These are phyloP conservation scores for Dolomedes plantarius DNA, from an alignment of 2,888 invertebrate genomes.

Conservation along the genomic window DNA sequence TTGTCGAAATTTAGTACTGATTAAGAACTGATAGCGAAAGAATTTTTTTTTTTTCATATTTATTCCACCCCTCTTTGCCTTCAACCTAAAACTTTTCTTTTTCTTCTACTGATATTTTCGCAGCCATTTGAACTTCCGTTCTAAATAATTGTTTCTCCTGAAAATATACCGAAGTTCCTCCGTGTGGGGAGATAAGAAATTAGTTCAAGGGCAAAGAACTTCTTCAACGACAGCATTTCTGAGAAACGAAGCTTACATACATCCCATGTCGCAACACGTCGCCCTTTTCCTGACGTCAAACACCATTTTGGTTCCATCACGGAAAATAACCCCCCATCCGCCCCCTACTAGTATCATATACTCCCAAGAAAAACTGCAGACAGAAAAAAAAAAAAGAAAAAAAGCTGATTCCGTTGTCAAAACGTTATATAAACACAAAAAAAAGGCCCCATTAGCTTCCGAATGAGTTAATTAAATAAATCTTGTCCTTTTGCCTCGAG, in stretches of 20 bases:
- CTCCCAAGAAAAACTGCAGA: too few species aligned
- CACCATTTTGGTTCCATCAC: neutral
- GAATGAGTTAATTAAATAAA: conserved; percentile 67
- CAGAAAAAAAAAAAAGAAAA: neutral
- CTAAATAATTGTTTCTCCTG: too few species aligned
- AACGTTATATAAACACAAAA: conserved; percentile 47
- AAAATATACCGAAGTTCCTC: too few species aligned
- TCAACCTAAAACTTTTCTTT: too few species aligned
- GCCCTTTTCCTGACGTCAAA: neutral
- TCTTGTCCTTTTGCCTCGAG: conserved; percentile 40
- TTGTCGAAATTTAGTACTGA: too few species aligned
- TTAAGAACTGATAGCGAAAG: too few species aligned
- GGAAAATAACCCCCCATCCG: neutral
- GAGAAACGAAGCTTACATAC: neutral
- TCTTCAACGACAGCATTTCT: neutral
- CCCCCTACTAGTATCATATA: too few species aligned
- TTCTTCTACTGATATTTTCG: too few species aligned
- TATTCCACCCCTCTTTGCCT: too few species aligned
- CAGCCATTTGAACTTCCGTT: too few species aligned
- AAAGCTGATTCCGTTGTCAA: conserved; percentile 22
- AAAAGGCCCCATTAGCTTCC: conserved; percentile 41
- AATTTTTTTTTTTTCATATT: too few species aligned
- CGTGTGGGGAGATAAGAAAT: neutral
- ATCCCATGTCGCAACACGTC: neutral
- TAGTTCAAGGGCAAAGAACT: neutral